Evolutionary conservation across 2,888 invertebrate genomes (phyloP).

Genomic region (Endotricha flammealis): DNA sequence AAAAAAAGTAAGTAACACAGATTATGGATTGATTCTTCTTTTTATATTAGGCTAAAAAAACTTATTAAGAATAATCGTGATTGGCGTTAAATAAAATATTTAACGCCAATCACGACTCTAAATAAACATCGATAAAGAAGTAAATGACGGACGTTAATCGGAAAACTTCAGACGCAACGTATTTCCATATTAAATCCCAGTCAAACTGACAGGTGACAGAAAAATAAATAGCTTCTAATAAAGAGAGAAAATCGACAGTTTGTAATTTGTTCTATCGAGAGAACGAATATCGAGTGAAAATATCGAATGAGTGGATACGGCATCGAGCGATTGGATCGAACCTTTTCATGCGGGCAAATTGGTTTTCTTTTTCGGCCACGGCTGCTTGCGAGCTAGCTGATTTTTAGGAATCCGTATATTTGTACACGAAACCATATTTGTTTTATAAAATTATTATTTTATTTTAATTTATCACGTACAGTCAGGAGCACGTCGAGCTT

Average conservation of each 20-base stretch:
- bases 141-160: conserved; percentile 52
- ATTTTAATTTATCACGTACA: too few species aligned
- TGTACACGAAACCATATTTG: too few species aligned
- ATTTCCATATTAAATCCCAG: conserved; percentile 52
- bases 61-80: too few species aligned
- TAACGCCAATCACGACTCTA: background rate
- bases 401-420: conserved; percentile 41
- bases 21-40: too few species aligned
- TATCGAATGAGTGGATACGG: conserved; percentile 76
- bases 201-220: conserved; percentile 65
- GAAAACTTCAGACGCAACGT: conserved; percentile 62
- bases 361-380: conserved; percentile 74
- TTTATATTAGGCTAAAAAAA: too few species aligned
- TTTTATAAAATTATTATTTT: too few species aligned
- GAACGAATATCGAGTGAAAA: conserved; percentile 47
- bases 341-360: conserved; percentile 76
- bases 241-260: conserved; percentile 52
- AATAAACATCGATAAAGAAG: conserved; percentile 41
- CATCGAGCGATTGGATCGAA: conserved; percentile 64
- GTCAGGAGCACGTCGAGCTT: too few species aligned
- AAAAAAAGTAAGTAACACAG: too few species aligned
- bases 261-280: conserved; percentile 72
- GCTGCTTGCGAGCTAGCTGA: conserved; percentile 60
- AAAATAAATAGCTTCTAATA: conserved; percentile 64
- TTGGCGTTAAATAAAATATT: background rate